These are phyloP conservation scores for Dynastes tityus DNA, from an alignment of 2,888 invertebrate genomes.

Conservation along the genomic window DNA sequence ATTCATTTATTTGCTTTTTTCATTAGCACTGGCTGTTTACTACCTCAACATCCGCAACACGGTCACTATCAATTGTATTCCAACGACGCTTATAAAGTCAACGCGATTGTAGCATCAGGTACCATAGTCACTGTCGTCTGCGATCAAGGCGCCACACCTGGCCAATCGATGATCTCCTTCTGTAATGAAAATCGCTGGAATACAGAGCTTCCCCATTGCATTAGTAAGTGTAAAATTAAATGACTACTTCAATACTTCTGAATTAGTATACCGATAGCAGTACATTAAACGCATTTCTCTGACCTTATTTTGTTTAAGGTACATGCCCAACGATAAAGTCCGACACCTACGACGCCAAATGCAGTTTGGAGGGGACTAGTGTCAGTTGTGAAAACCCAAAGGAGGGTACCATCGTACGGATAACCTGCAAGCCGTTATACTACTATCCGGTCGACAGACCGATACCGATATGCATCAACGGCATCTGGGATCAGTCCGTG, in stretches of 20 bases:
- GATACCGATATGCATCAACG: background rate
- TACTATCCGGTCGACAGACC: background rate
- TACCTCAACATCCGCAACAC: slow-evolving; percentile 2
- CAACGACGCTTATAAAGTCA: background rate
- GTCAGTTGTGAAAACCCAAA: background rate
- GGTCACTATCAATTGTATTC: background rate
- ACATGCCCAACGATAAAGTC: background rate
- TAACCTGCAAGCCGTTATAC: slow-evolving; percentile 31
- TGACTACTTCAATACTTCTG: too few species aligned
- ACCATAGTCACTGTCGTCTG: background rate
- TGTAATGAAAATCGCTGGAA: background rate
- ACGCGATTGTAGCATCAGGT: background rate
- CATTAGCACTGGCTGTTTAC: slow-evolving; percentile 1
- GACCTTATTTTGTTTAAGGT: background rate
- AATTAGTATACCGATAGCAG: too few species aligned
- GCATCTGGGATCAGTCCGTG: background rate
- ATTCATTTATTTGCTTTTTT: too few species aligned
- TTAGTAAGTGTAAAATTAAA: slow-evolving; percentile 5
- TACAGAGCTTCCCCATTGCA: background rate
- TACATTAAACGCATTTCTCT: background rate
- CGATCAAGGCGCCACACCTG: background rate
- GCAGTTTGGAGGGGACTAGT: background rate
- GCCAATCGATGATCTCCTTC: background rate
- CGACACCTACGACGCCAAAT: background rate
- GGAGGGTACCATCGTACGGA: background rate